Conservation (phyloP, 2,888 invertebrate genomes). For the Andrena flavipes region DNA sequence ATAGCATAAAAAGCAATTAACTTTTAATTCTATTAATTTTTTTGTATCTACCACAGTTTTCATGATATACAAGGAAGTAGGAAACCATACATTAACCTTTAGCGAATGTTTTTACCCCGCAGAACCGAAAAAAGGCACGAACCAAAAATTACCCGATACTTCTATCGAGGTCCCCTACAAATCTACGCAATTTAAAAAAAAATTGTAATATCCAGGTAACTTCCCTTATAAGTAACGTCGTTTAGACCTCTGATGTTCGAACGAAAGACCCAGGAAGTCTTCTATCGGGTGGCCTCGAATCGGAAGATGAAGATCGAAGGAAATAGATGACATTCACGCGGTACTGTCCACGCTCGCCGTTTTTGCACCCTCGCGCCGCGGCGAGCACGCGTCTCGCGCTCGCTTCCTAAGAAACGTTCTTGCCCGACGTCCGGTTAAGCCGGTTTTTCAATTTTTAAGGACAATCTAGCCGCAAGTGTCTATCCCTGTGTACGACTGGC, state of each 20-base stretch:
- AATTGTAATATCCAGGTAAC: too few species aligned
- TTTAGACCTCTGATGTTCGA: not conserved
- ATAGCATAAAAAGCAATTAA: too few species aligned
- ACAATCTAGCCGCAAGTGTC: conserved; percentile 49
- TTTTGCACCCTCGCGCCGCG: conserved; percentile 42
- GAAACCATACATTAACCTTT: too few species aligned
- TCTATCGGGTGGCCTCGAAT: not conserved
- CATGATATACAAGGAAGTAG: too few species aligned
- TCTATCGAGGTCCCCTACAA: too few species aligned
- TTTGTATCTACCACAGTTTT: too few species aligned
- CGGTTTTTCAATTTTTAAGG: conserved; percentile 62
- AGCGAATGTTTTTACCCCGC: too few species aligned
- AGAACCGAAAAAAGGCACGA: too few species aligned
- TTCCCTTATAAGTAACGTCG: not conserved
- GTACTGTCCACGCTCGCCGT: conserved; percentile 22
- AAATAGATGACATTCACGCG: not conserved
- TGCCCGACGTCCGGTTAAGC: conserved; percentile 60
- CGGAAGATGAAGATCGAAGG: not conserved
- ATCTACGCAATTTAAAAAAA: too few species aligned
- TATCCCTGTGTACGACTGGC: conserved; percentile 22
- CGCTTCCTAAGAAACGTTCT: conserved; percentile 37
- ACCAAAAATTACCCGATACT: too few species aligned
- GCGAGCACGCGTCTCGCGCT: conserved; percentile 36
- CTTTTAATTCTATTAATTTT: too few species aligned
- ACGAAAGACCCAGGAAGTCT: not conserved